Percentiles rank a stretch among this genome's conserved stretches.
phyloP scores from a whole-genome alignment of 2,888 invertebrate genomes.

The Rhorus exstirpatorius region DNA sequence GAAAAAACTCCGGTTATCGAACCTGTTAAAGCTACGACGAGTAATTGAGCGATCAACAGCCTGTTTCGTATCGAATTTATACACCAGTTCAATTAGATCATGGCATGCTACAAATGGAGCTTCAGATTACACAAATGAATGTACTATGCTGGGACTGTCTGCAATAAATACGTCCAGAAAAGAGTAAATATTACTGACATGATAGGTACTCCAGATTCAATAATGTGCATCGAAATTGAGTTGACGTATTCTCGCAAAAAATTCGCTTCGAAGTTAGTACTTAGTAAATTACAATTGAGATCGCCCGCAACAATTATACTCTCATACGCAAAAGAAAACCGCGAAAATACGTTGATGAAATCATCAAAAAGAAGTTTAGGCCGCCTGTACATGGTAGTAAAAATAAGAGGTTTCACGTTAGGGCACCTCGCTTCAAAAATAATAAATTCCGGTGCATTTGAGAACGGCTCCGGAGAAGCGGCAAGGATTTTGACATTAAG shows the following conservation, averaged over 20 bases:
- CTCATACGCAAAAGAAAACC: not conserved
- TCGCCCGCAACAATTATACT: slow-evolving; percentile 26
- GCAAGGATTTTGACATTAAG: slow-evolving; percentile 22
- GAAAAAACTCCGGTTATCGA: not conserved
- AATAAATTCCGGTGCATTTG: slow-evolving; percentile 43
- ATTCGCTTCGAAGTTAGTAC: not conserved
- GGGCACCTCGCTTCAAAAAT: not conserved
- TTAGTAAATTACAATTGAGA: no score
- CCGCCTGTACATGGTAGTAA: slow-evolving; percentile 16
- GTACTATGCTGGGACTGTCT: not conserved
- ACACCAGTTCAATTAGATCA: slow-evolving; percentile 13
- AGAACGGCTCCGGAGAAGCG: not conserved
- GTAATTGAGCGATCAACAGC: not conserved
- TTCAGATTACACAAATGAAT: not conserved
- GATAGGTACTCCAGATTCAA: slow-evolving; percentile 6
- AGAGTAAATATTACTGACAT: not conserved
- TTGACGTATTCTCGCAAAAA: slow-evolving; percentile 1
- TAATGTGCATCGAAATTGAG: no score
- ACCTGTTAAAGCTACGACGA: not conserved
- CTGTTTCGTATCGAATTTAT: not conserved
- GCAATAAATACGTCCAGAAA: slow-evolving; percentile 32
- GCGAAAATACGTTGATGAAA: not conserved
- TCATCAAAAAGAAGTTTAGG: slow-evolving; percentile 4
- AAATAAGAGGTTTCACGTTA: not conserved
- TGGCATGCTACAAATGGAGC: slow-evolving; percentile 45